Base-by-base conservation (phyloP, 2,797 vertebrate genomes). In the Poecile montanus region DNA sequence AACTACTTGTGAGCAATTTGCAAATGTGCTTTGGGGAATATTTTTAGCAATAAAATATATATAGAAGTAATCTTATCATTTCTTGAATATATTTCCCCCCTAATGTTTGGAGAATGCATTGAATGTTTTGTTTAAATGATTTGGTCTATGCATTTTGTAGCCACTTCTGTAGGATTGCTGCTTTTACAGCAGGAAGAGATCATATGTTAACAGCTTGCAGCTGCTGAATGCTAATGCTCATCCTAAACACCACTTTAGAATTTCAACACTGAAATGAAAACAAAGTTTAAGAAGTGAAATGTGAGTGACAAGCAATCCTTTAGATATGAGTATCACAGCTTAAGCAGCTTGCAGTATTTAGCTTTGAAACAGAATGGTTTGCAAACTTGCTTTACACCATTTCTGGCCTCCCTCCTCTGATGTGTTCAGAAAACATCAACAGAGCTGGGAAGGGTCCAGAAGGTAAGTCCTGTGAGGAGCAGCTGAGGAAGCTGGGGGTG, bases 111-210 rank as follows among this genome's bases (percentile, higher is more conserved):
- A 44, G 92, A 90, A 75, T 73, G 13, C 38, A 58, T 84, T 72
- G 20, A 94, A 81, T 72, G 9, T 40, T 94, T 94, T 90, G 42
- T 91, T 93, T 84, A 81, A 81, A 75, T 86, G 0, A 90, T 88
- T 84, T 86, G 19, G 15, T 94, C 13, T 79, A 8, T 51, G 16
- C 50, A 63, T 94, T 93, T 81, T 79, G 36, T 50, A 89, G 87
- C 53, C 56, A 73, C 67, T 91, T 94, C 20, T 73, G 58, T 36
- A 70, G 80, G 36, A 90, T 57, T 84, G 42, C 70, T 91, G 48
- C 29, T 93, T 94, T 94, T 90, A 90, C 48, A 86, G n/a, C 85
- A 94, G 83, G 70, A 94, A 89, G 83, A 90, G 71, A 90, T 91
- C 70, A 85, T 78, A 89, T 18, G 48, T 88, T 94, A 96, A 96